A percentile compares a stretch with the other conserved stretches of the same genome.
These are phyloP conservation scores for Xestia c-nigrum DNA, from an alignment of 2,888 invertebrate genomes.

Conservation along the genomic window DNA sequence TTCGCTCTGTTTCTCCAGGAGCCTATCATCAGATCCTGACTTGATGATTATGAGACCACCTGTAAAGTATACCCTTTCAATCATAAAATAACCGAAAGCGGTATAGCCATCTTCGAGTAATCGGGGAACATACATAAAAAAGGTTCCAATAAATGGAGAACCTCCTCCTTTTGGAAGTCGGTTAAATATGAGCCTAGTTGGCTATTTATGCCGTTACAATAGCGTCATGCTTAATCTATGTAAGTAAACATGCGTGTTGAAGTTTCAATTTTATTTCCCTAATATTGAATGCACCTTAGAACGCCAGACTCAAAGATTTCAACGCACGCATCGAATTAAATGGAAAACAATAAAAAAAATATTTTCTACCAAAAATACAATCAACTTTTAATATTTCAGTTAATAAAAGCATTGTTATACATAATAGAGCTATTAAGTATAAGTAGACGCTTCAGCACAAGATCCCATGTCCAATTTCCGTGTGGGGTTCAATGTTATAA, in stretches of 20 bases:
- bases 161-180: no score
- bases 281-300: not conserved
- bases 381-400: slow-evolving; percentile 37
- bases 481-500: slow-evolving; percentile 54
- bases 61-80: no score
- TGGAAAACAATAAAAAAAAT: not conserved
- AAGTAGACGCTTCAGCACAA: slow-evolving; percentile 46
- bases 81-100: no score
- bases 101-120: no score
- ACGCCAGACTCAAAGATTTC: not conserved
- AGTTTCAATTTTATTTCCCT: not conserved
- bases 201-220: not conserved
- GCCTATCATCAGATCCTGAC: no score
- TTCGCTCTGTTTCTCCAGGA: no score
- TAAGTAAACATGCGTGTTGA: not conserved
- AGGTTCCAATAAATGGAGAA: no score
- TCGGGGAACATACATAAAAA: no score
- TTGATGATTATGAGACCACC: no score
- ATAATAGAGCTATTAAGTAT: slow-evolving; percentile 64
- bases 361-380: slow-evolving; percentile 1
- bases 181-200: no score
- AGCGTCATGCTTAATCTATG: not conserved
- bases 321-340: not conserved
- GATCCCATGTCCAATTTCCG: slow-evolving; percentile 62
- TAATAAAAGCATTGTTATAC: slow-evolving; percentile 46